A percentile compares a stretch with the other conserved stretches of the same genome.
These are phyloP conservation scores for Bradypus variegatus DNA, from an alignment of 2,797 vertebrate species.

Conservation along the genomic window DNA sequence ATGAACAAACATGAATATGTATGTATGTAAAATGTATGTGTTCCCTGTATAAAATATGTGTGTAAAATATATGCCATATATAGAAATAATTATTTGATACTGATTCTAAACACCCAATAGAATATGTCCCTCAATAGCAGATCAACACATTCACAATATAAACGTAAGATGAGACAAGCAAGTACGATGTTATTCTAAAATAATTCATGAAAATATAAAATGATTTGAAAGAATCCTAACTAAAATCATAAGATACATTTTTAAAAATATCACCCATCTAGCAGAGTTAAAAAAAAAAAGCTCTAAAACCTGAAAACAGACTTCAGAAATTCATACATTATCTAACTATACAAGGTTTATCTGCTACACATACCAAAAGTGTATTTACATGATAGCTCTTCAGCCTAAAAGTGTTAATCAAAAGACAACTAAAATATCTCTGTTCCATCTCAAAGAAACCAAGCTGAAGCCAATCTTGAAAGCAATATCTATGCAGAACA, in stretches of 20 bases:
- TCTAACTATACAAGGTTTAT: neutral
- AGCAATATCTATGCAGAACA: conserved; percentile 12
- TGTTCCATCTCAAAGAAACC: conserved; percentile 27
- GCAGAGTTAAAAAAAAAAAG: neutral
- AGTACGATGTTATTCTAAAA: conserved; percentile 5
- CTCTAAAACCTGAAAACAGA: neutral
- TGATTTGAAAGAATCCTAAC: neutral
- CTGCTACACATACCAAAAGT: neutral
- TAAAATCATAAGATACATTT: neutral
- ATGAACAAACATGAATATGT: neutral
- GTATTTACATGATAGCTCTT: neutral
- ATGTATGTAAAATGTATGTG: neutral
- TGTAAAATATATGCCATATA: neutral
- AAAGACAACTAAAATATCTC: conserved; percentile 21
- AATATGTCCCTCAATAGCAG: neutral
- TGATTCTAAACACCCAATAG: neutral
- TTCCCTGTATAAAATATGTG: neutral
- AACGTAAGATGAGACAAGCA: neutral
- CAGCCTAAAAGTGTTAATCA: neutral
- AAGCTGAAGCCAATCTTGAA: neutral
- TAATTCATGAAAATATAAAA: neutral
- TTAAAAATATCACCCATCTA: neutral
- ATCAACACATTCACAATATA: neutral
- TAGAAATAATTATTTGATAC: neutral
- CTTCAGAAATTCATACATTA: neutral